Evolutionary conservation across 2,888 invertebrate species (phyloP), one percentile per base, ranked within the genome.

Genomic region (Xylocampa areola): DNA sequence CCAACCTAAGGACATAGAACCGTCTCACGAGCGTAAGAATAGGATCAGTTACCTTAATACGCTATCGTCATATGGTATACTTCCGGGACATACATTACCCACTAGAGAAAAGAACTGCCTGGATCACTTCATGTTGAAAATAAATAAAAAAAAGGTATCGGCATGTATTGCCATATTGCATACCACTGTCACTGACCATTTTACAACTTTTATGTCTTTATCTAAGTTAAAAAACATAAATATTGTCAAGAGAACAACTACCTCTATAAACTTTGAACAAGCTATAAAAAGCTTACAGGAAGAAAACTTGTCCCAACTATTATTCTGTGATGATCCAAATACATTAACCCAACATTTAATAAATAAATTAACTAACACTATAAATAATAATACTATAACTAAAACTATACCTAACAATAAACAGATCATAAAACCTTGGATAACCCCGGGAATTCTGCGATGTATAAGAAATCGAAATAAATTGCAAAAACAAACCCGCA

Each of bases 51-150:
- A 64, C 21, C 30, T 59, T 3, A 35, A 51, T 8, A 51, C 36
- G 27, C 11, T 64, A n/a, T n/a, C n/a, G n/a, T n/a, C n/a, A n/a
- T n/a, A n/a, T n/a, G n/a, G n/a, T n/a, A n/a, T n/a, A n/a, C n/a
- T n/a, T n/a, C n/a, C n/a, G n/a, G n/a, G n/a, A n/a, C n/a, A n/a
- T n/a, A n/a, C n/a, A n/a, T n/a, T n/a, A n/a, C n/a, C n/a, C n/a
- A n/a, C n/a, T n/a, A n/a, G n/a, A n/a, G n/a, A n/a, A n/a, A n/a
- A n/a, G n/a, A n/a, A n/a, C n/a, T n/a, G n/a, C n/a, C n/a, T n/a
- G n/a, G n/a, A n/a, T n/a, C n/a, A n/a, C n/a, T 5, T 40, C 63
- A 45, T 51, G 51, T 1, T 58, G 0, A 58, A 52, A 32, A 13
- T 40, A 52, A n/a, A n/a, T 2, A 47, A 17, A 30, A 13, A 14